These are phyloP conservation scores for Anarrhichthys ocellatus DNA, from an alignment of 2,113 vertebrate species.

Conservation along the genomic window DNA sequence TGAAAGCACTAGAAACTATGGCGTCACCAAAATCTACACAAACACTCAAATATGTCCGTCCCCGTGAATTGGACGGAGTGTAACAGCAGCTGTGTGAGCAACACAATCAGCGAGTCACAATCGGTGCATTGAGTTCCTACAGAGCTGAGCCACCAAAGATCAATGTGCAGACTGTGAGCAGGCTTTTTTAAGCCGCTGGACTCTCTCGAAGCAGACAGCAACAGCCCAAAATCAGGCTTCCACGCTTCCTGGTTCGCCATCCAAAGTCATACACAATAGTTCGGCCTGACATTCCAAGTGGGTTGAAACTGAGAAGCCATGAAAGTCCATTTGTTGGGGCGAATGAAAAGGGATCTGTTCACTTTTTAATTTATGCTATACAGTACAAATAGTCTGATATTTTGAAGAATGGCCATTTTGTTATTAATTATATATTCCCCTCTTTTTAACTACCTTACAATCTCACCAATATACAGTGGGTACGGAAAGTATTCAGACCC, in stretches of 20 bases:
- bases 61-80: not conserved
- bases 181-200: not conserved
- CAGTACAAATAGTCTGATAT: not conserved
- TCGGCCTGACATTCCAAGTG: not conserved
- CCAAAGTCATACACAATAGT: not conserved
- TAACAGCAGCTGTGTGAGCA: constrained; percentile 18
- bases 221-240: not conserved
- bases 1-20: not conserved
- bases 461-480: too few species aligned
- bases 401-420: not conserved
- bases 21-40: not conserved
- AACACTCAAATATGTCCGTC: not conserved
- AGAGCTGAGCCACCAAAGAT: constrained; percentile 14
- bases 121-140: constrained; percentile 12
- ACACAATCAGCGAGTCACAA: constrained; percentile 36
- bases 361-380: not conserved
- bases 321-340: not conserved
- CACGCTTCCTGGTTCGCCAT: not conserved
- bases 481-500: too few species aligned
- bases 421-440: not conserved
- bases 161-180: constrained; percentile 14
- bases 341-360: not conserved
- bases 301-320: not conserved
- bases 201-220: not conserved
- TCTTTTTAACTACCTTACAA: too few species aligned